A percentile compares a stretch with the other conserved stretches of the same genome.
phyloP scores from a whole-genome alignment of 2,888 invertebrate species.

The Stegana nigrithorax region DNA sequence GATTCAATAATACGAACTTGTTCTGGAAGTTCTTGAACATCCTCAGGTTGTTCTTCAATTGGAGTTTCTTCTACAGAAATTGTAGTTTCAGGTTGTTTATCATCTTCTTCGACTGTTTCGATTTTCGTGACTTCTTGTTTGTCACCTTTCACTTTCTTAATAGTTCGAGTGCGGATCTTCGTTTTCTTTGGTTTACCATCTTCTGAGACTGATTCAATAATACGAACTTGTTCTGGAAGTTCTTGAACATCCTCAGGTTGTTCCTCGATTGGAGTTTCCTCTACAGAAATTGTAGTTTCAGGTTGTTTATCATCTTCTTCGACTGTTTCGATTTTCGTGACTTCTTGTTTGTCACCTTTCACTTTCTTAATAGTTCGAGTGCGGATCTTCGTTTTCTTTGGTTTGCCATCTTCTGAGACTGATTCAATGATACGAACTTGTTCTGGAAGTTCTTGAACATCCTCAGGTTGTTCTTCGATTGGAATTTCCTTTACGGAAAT shows the following conservation, averaged over 20 bases:
- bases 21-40: background rate
- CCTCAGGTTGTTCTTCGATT: conserved; percentile 26
- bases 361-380: background rate
- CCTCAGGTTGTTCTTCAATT: background rate
- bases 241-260: background rate
- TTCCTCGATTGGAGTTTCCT: background rate
- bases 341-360: background rate
- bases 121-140: background rate
- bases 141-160: background rate
- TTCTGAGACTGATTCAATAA: background rate
- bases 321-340: background rate
- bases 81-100: background rate
- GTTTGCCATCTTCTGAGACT: background rate
- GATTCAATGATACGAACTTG: background rate
- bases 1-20: background rate
- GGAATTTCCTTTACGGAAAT: conserved; percentile 21
- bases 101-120: background rate
- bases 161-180: background rate
- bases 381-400: background rate
- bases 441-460: background rate
- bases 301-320: background rate
- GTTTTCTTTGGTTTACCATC: background rate
- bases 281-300: background rate
- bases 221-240: background rate
- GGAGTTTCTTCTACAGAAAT: background rate